phyloP scores from a whole-genome alignment of 1,140 invertebrate genomes.

The Drosophila melanogaster region Release_6_plus_ISO1_MT NC_004354.4:18146501-18147000 shows the following conservation, averaged over 20 bases:
- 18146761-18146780: background rate
- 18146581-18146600: slow-evolving; percentile 10
- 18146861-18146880: slow-evolving; percentile 60
- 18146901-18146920: slow-evolving; percentile 45
- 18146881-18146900: slow-evolving; percentile 65
- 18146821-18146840: slow-evolving; percentile 8
- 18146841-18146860: slow-evolving; percentile 4
- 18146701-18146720: background rate
- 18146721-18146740: too few relatives aligned
- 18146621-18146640: slow-evolving; percentile 42
- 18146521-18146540: slow-evolving; percentile 31
- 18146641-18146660: slow-evolving; percentile 70
- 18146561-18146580: slow-evolving; percentile 46
- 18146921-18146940: background rate
- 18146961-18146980: background rate
- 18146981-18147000: background rate
- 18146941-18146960: background rate
- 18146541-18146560: slow-evolving; percentile 44
- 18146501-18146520: background rate
- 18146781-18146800: slow-evolving; percentile 26
- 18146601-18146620: background rate
- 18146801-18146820: slow-evolving; percentile 17
- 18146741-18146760: too few relatives aligned
- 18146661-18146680: slow-evolving; percentile 80
- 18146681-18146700: slow-evolving; percentile 62